phyloP scores from a whole-genome alignment of 2,888 invertebrate species.

The Tholera decimalis region DNA sequence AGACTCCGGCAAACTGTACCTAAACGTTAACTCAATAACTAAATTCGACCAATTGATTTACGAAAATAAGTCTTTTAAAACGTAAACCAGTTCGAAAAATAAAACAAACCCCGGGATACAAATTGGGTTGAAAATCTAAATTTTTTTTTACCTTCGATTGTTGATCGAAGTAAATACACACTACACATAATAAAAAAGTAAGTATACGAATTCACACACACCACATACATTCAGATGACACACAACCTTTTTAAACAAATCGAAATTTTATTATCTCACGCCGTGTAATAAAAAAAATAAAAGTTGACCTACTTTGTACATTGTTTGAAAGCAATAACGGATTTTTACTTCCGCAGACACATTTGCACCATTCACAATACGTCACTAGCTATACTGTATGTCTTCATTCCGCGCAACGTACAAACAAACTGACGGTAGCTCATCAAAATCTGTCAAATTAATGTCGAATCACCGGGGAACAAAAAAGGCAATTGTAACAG shows the following conservation, averaged over 20 bases:
- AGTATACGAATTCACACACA: background rate
- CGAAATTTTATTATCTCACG: background rate
- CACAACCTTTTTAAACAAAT: background rate
- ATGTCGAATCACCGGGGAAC: conserved; percentile 32
- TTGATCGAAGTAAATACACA: too few species aligned
- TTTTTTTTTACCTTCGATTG: too few species aligned
- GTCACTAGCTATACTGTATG: conserved; percentile 27
- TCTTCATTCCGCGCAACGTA: conserved; percentile 14
- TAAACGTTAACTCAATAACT: too few species aligned
- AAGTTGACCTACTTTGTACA: conserved; percentile 44
- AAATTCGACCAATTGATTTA: too few species aligned
- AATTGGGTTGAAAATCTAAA: too few species aligned
- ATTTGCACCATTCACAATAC: conserved; percentile 3
- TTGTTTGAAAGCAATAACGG: conserved; percentile 26
- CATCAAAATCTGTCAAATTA: conserved; percentile 32
- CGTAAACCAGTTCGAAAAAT: too few species aligned
- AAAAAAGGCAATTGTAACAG: conserved; percentile 37
- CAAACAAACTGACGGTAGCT: conserved; percentile 31
- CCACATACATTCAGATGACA: background rate
- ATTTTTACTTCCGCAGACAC: conserved; percentile 22
- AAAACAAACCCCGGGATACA: too few species aligned
- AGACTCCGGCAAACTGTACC: too few species aligned
- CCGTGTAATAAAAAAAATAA: conserved; percentile 21
- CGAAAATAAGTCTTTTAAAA: too few species aligned
- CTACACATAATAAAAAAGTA: background rate